phyloP scores from a whole-genome alignment of 2,797 vertebrate species.

The Coreius guichenoti region DNA sequence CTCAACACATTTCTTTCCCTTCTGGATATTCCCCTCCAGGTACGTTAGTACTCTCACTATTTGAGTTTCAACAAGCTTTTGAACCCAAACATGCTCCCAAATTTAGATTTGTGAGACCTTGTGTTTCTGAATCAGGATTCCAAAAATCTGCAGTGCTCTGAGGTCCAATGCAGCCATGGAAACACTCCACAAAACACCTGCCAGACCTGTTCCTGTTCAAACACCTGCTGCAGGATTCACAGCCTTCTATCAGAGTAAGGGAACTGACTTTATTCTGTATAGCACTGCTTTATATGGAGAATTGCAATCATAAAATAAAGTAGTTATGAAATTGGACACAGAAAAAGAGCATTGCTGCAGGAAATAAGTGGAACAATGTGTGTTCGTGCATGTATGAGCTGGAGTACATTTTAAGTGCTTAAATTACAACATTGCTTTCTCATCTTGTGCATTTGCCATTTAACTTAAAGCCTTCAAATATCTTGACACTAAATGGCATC shows the following conservation, averaged over 20 bases:
- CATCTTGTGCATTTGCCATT: background rate
- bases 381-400: conserved; percentile 8
- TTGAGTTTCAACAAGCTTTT: conserved; percentile 44
- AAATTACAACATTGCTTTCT: background rate
- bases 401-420: background rate
- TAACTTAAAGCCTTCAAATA: background rate
- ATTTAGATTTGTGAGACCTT: conserved; percentile 44
- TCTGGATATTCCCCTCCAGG: conserved; percentile 18
- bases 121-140: conserved; percentile 50
- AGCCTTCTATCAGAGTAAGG: background rate
- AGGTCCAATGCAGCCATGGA: conserved; percentile 42
- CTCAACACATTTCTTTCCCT: conserved; percentile 22
- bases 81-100: conserved; percentile 33
- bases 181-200: conserved; percentile 40
- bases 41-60: conserved; percentile 26
- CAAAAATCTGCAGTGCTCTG: conserved; percentile 48
- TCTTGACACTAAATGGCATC: conserved; percentile 5
- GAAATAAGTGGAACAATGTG: conserved; percentile 17
- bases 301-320: background rate
- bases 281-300: background rate
- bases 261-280: background rate
- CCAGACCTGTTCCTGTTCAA: conserved; percentile 34
- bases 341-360: background rate
- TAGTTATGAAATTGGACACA: background rate
- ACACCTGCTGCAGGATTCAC: conserved; percentile 23